Conservation (phyloP, 2,888 invertebrate genomes). For the Colletes collaris region DNA sequence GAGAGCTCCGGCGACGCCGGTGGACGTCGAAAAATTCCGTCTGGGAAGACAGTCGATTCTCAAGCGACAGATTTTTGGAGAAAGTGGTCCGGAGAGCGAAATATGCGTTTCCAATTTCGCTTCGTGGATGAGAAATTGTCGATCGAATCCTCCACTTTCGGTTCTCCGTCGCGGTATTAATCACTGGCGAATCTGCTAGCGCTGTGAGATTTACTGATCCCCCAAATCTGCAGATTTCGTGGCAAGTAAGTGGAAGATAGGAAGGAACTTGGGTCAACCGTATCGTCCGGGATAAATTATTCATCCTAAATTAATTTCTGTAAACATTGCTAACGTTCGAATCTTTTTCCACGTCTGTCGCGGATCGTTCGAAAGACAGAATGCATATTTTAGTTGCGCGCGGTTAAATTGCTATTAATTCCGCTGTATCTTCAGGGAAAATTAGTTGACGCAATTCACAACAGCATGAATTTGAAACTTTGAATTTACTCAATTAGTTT, state of each 20-base stretch:
- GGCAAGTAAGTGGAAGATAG: no score
- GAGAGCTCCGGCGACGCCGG: slow-evolving; percentile 19
- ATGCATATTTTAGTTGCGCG: background rate
- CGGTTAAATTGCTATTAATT: slow-evolving; percentile 5
- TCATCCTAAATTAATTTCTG: background rate
- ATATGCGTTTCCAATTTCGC: no score
- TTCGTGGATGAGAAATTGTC: no score
- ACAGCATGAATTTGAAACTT: slow-evolving; percentile 16
- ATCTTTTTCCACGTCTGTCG: background rate
- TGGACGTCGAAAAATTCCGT: slow-evolving; percentile 33
- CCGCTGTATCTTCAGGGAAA: background rate
- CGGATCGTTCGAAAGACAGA: background rate
- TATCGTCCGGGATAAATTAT: no score
- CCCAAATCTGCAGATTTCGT: no score
- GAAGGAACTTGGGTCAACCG: no score
- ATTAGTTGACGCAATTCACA: slow-evolving; percentile 1
- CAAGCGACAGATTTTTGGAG: no score
- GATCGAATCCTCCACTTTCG: no score
- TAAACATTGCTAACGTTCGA: background rate
- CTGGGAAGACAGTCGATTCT: background rate
- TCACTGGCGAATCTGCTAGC: no score
- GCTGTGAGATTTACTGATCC: no score
- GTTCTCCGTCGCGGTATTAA: no score
- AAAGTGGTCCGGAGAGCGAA: background rate
- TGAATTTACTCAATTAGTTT: slow-evolving; percentile 32